Base-by-base conservation (phyloP, 2,797 vertebrate species). In the Siniperca scherzeri region DNA sequence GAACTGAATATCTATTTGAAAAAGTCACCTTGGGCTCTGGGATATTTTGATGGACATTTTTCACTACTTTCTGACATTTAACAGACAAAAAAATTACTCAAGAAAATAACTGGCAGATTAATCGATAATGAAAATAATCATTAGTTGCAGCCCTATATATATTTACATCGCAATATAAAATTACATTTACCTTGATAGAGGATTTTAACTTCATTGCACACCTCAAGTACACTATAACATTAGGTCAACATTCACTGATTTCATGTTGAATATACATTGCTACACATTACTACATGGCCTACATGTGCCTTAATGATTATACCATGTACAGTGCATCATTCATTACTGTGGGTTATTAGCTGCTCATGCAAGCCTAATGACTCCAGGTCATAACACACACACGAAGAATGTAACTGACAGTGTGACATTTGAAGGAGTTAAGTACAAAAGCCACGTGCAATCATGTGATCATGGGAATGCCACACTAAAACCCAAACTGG, bases 341-440 rank as follows among this genome's bases (percentile, higher is more conserved):
- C 69, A 78, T 87, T 74, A 57, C 33, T 73, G 12, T 30, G 36
- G 55, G 38, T 83, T 60, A 73, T 78, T 57, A 78, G 12, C 64
- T 70, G 53, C 78, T 60, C 30, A 66, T 30, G 50, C 25, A 68
- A 8, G 33, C 44, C 59, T 33, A 71, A 68, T 80, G 71, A 81
- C 84, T 85, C 50, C 67, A 78, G 62, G 68, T 88, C 71, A 55
- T 42, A 76, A 78, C 77, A 77, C 65, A 57, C 27, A 52, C 42
- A 56, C 14, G 61, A 77, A 67, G 72, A 91, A 85, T 78, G 57
- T 74, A 83, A 81, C 67, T 21, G 59, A 82, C 64, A 75, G 78
- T 71, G 85, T 82, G 78, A 78, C 78, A 71, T 72, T 77, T 84
- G 36, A 84, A 80, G 83, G 90, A 93, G 75, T 88, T 40, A 74